These are phyloP conservation scores for Eutrigla gurnardus DNA, from an alignment of 2,797 vertebrate genomes.

Conservation along the genomic window DNA sequence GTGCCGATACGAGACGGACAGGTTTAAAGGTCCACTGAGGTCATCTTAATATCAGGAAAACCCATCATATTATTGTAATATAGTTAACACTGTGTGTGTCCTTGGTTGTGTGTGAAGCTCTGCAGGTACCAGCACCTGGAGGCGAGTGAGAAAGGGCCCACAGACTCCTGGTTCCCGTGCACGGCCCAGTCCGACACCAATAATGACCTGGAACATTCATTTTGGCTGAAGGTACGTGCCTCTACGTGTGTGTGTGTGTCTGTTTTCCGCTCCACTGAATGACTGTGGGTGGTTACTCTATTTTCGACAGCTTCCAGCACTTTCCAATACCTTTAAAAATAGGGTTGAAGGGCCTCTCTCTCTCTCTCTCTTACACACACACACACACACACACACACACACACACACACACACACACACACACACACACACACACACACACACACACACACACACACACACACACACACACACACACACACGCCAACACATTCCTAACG, in stretches of 20 bases:
- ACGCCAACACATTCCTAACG: conserved; percentile 27
- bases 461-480: conserved; percentile 30
- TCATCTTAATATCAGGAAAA: too few relatives aligned
- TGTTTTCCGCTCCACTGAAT: conserved; percentile 34
- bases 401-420: conserved; percentile 26
- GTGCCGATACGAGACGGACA: too few relatives aligned
- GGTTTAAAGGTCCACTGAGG: too few relatives aligned
- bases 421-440: conserved; percentile 24
- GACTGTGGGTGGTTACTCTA: conserved; percentile 48
- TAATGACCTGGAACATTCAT: conserved; percentile 75
- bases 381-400: conserved; percentile 24
- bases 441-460: conserved; percentile 19
- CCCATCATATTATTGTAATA: background rate
- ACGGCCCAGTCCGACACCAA: conserved; percentile 65
- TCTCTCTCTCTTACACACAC: conserved; percentile 26
- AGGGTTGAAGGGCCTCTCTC: conserved; percentile 27
- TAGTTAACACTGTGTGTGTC: background rate
- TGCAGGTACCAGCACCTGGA: conserved; percentile 85
- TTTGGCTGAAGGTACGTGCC: conserved; percentile 90
- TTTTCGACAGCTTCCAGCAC: conserved; percentile 46
- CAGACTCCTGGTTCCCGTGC: conserved; percentile 90
- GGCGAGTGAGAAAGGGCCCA: conserved; percentile 73
- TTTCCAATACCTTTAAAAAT: conserved; percentile 46
- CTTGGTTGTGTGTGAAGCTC: conserved; percentile 75
- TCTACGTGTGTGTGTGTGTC: conserved; percentile 19